phyloP scores from a whole-genome alignment of 2,113 vertebrate genomes.

The Paramormyrops kingsleyae region DNA sequence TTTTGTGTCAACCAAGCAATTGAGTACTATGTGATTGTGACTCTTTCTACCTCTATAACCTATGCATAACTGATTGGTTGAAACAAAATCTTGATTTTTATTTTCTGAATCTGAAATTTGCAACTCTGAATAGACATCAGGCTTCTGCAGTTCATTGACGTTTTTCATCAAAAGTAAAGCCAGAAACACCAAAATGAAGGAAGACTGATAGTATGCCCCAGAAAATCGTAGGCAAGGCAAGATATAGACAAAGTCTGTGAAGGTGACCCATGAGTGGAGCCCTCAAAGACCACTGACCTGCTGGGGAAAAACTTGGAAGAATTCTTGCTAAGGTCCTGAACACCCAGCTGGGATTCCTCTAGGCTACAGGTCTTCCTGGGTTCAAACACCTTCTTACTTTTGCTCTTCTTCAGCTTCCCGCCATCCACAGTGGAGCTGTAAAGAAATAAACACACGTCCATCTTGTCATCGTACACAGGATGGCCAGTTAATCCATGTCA shows the following conservation, averaged over 20 bases:
- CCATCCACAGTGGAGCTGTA: conserved; percentile 22
- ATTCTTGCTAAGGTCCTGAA: conserved; percentile 18
- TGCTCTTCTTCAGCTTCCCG: conserved; percentile 29
- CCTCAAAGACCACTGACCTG: conserved; percentile 34
- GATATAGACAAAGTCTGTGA: neutral
- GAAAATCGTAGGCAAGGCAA: neutral
- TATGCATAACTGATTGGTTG: neutral
- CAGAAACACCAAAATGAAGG: neutral
- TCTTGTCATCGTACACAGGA: neutral
- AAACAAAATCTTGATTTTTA: neutral
- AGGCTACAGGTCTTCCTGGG: conserved; percentile 39
- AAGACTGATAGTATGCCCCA: neutral
- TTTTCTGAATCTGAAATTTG: neutral
- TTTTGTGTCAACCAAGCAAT: neutral
- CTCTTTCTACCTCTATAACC: too few relatives aligned
- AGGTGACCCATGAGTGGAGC: neutral
- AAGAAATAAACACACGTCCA: neutral
- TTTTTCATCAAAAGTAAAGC: neutral
- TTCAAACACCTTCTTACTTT: conserved; percentile 26
- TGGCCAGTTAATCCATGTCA: neutral
- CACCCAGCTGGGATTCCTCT: conserved; percentile 39
- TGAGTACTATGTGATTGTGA: neutral
- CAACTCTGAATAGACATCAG: neutral
- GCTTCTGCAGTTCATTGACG: neutral
- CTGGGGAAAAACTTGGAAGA: neutral